Evolutionary conservation across 1,140 invertebrate genomes (phyloP).

Genomic region (Drosophila ercepeae): DNA sequence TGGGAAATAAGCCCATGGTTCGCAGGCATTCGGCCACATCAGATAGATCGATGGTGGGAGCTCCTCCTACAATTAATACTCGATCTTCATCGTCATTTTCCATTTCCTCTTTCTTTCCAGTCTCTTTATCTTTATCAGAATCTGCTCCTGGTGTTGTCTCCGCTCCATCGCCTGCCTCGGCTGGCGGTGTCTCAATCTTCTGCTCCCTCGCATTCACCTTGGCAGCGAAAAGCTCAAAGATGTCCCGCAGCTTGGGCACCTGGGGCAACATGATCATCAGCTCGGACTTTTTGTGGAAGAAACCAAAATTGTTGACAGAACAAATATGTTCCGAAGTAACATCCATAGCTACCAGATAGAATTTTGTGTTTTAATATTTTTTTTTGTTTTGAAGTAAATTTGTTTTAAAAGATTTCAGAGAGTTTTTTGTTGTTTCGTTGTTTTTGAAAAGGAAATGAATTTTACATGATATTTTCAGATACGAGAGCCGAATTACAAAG

Average conservation of each 20-base stretch:
- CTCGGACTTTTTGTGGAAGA: slow-evolving; percentile 35
- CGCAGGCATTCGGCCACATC: slow-evolving; percentile 69
- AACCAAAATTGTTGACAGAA: slow-evolving; percentile 2
- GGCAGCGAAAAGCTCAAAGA: slow-evolving; percentile 38
- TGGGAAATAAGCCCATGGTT: slow-evolving; percentile 79
- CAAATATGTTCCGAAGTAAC: background rate
- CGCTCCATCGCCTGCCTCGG: background rate
- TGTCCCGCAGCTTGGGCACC: slow-evolving; percentile 21
- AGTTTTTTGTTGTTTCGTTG: background rate
- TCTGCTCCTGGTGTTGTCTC: background rate
- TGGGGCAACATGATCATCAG: slow-evolving; percentile 36
- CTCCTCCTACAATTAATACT: background rate
- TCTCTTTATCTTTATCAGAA: background rate
- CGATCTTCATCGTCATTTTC: no score
- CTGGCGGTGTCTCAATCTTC: background rate
- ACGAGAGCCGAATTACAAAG: background rate
- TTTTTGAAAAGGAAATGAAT: background rate
- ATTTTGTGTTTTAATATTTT: background rate
- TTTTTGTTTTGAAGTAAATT: background rate
- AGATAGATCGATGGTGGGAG: slow-evolving; percentile 13
- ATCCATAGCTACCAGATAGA: background rate
- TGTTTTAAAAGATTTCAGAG: no score
- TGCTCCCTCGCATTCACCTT: background rate
- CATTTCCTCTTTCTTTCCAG: background rate
- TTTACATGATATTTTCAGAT: background rate